These are phyloP conservation scores for Acronicta psi DNA, from an alignment of 2,888 invertebrate species.

Conservation along the genomic window DNA sequence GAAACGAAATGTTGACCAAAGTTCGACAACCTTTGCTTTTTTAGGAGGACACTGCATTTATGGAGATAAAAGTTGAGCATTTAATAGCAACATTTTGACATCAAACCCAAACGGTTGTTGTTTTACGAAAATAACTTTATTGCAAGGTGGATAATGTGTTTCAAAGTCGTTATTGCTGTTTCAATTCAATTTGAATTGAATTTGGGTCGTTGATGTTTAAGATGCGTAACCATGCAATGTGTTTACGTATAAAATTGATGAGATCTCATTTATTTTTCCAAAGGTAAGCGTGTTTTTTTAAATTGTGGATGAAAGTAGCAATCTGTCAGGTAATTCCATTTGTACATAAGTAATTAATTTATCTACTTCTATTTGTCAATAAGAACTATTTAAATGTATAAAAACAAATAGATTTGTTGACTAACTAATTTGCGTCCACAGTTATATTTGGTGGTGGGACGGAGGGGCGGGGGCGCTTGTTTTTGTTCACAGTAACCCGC, in stretches of 20 bases:
- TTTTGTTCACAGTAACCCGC: no score
- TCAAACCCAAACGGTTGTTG: neutral
- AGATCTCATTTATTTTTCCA: slow-evolving; percentile 12
- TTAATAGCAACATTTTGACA: neutral
- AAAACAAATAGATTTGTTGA: no score
- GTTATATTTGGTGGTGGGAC: no score
- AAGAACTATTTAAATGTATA: no score
- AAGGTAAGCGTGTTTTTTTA: slow-evolving; percentile 2
- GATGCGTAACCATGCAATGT: slow-evolving; percentile 9
- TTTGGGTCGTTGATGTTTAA: slow-evolving; percentile 15
- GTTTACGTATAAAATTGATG: slow-evolving; percentile 13
- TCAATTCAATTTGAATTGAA: slow-evolving; percentile 51
- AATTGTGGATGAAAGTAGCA: slow-evolving; percentile 3
- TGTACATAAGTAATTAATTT: no score
- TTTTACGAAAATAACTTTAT: slow-evolving; percentile 44
- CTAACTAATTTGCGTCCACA: no score
- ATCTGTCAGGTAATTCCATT: no score
- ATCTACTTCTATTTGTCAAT: no score
- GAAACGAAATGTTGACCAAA: neutral
- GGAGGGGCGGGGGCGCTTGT: no score
- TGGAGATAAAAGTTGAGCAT: neutral
- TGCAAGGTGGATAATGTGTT: slow-evolving; percentile 18
- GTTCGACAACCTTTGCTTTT: neutral
- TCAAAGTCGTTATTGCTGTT: slow-evolving; percentile 51
- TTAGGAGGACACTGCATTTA: neutral